Base-by-base conservation (phyloP, 2,113 vertebrate genomes). In the Paracanthobrama guichenoti region DNA sequence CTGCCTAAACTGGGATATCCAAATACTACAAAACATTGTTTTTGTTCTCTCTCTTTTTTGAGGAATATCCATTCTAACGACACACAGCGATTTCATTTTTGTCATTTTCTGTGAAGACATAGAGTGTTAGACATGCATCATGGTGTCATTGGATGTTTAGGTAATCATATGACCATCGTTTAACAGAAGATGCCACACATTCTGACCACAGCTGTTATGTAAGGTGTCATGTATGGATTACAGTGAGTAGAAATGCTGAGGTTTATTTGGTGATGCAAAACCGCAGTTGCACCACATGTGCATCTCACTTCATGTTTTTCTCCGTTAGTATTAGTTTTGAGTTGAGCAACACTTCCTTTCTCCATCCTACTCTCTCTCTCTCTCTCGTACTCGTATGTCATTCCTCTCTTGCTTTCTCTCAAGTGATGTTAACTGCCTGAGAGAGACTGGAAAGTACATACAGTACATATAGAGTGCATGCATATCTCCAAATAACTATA, bases 281-380 rank as follows among this genome's bases (percentile, higher is more conserved):
- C 60, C 26, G 13, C 39, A 28, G 3, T 78, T 39, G 2, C 35
- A 46, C 20, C 60, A 66, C 55, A 20, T n/a, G 26, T 44, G 76
- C 9, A 0, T 73, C 44, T 55, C 72, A 73, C 13, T 82, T 87
- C 83, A 67, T 53, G 35, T 85, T 87, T 84, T 53, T 24, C 8
- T 11, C 2, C 0, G 22, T 55, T 8, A 2, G 10, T 9, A 12
- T 28, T 59, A 62, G 53, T 84, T 77, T 81, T 72, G 11, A 10
- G 16, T 88, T 88, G 39, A 80, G 84, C 50, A 84, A 86, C 9
- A 67, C 28, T 81, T 64, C 57, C 24, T 44, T 24, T 55, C 60
- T 73, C 13, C 4, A 13, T n/a, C n/a, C n/a, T n/a, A n/a, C n/a
- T 66, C 24, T 46, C 20, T 35, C 62, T 59, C 44, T 50, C 24